Evolutionary conservation across 2,113 vertebrate species (phyloP).

Genomic region (Lophotis ruficrista): DNA sequence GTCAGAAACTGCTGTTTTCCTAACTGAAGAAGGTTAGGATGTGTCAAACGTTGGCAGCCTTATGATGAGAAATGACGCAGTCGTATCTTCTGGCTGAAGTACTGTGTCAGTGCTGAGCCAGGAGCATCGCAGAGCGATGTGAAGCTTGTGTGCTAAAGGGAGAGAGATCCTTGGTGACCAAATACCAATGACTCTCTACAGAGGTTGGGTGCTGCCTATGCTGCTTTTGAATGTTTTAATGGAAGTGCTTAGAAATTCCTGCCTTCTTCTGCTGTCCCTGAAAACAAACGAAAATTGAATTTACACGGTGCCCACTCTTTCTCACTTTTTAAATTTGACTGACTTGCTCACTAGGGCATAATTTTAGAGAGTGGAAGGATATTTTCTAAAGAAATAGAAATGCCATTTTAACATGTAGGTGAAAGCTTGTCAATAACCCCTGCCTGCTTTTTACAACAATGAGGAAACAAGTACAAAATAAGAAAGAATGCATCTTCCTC

Average conservation of each 20-base stretch:
- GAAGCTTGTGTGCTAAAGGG: not conserved
- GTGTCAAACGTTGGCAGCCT: accelerated
- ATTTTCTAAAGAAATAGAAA: not conserved
- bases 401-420: not conserved
- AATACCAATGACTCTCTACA: not conserved
- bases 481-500: not conserved
- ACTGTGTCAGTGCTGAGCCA: not conserved
- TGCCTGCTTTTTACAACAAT: not conserved
- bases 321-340: not conserved
- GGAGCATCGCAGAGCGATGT: accelerated
- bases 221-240: not conserved
- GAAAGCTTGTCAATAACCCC: not conserved
- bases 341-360: not conserved
- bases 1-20: not conserved
- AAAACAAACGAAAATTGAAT: not conserved
- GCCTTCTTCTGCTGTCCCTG: not conserved
- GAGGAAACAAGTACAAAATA: not conserved
- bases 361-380: not conserved
- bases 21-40: not conserved
- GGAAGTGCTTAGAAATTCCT: not conserved
- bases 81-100: not conserved
- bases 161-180: not conserved
- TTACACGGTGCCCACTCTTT: not conserved
- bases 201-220: not conserved
- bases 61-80: not conserved